phyloP scores from a whole-genome alignment of 2,113 vertebrate genomes.

The Elaphurus davidianus region DNA sequence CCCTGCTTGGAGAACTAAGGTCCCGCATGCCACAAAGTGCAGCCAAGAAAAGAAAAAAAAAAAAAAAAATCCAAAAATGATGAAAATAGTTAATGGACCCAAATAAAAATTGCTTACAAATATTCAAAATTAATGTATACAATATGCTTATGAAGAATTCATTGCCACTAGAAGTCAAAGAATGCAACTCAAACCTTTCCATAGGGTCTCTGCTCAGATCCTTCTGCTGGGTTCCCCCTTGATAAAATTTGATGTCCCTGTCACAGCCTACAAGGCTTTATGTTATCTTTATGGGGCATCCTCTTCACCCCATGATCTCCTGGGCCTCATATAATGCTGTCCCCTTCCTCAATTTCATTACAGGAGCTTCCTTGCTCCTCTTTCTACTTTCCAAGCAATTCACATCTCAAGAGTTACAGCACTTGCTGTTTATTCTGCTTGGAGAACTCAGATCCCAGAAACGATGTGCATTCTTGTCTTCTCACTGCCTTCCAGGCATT shows the following conservation, averaged over 20 bases:
- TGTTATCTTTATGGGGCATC: neutral
- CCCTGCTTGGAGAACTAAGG: neutral
- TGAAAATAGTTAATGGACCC: neutral
- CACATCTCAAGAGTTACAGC: neutral
- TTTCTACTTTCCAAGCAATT: neutral
- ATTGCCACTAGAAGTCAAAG: neutral
- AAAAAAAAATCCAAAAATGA: neutral
- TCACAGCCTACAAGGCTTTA: neutral
- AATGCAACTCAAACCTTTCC: neutral
- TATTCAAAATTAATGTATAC: neutral
- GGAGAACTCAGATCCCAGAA: neutral
- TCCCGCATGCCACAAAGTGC: neutral
- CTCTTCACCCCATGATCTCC: neutral
- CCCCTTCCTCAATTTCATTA: neutral
- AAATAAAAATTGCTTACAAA: neutral
- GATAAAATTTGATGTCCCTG: neutral
- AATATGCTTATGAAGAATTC: neutral
- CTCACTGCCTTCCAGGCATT: neutral
- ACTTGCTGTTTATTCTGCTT: neutral
- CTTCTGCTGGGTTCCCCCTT: neutral
- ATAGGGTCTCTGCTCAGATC: neutral
- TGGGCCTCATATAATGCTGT: neutral
- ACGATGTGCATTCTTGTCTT: neutral
- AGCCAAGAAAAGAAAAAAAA: neutral
- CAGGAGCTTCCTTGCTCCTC: neutral